Evolutionary conservation across 1,140 invertebrate species (phyloP), one percentile per base, ranked within the genome.

Genomic region (Diuraphis noxia): DNA sequence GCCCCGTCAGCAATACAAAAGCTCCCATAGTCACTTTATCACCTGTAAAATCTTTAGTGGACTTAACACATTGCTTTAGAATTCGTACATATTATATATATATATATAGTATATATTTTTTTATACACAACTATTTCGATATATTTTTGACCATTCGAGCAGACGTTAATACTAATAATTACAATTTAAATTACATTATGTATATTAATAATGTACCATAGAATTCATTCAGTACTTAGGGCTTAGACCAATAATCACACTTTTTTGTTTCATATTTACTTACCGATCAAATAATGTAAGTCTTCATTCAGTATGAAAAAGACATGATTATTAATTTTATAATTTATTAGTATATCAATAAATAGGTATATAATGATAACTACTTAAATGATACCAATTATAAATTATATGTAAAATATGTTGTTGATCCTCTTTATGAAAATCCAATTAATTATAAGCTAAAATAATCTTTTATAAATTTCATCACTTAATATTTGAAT

Each of bases 1-100:
- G 72, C 88, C 63, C n/a, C 88, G 88, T 90, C 63, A 90, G 88
- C 88, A 77, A 79, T 77, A 90, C 88, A 90, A 90, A 90, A 90
- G 63, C 88, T 90, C 10, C 52, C 38, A 85, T 85, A 88, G 87
- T 41, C 30, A 36, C n/a, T 90, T 90, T 90, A 79, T 90, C 88
- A 41, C 41, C 56, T 41, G 40, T 43, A 77, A 90, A 90, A 90
- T 90, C 88, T 77, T 86, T 25, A 25, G 43, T 21, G 85, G 85
- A 86, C 46, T 86, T 86, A 86, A 86, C n/a, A 49, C 30, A 25
- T 86, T 86, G 52, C 85, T 86, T 85, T 13, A 46, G 46, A n/a
- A 21, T 30, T 34, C 25, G 43, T 36, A 38, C 34, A n/a, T n/a
- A n/a, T 52, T 86, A 52, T 13, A n/a, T 86, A 36, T 52, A 86